A percentile compares a stretch with the other conserved stretches of the same genome.
Conservation (phyloP, 2,113 vertebrate species). For the Rafetus swinhoei region DNA sequence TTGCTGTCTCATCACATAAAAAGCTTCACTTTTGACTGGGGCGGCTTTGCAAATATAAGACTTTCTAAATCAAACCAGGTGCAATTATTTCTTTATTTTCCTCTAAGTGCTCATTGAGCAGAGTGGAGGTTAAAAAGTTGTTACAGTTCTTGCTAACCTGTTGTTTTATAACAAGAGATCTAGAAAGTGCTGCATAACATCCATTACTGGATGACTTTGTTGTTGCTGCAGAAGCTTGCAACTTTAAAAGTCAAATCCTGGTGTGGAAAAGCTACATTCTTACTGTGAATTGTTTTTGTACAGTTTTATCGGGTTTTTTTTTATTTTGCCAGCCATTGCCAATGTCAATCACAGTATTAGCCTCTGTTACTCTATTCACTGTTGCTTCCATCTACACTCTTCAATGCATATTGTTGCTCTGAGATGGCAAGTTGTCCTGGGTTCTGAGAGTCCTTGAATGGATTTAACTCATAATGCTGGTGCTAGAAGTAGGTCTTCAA, state of each 20-base stretch:
- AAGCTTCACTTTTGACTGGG: slow-evolving; percentile 81
- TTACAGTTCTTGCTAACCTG: slow-evolving; percentile 67
- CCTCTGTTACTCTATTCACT: slow-evolving; percentile 87
- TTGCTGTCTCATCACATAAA: slow-evolving; percentile 78
- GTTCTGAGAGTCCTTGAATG: slow-evolving; percentile 86
- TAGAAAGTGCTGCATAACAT: slow-evolving; percentile 70
- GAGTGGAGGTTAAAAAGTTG: slow-evolving; percentile 40
- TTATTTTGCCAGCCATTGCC: slow-evolving; percentile 87
- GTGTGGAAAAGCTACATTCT: slow-evolving; percentile 86
- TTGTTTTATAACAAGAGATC: slow-evolving; percentile 73
- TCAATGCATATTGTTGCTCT: slow-evolving; percentile 81
- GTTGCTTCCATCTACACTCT: slow-evolving; percentile 85
- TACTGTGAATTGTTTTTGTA: slow-evolving; percentile 97
- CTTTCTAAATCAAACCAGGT: slow-evolving; percentile 90
- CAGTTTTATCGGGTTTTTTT: slow-evolving; percentile 80
- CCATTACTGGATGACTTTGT: slow-evolving; percentile 78
- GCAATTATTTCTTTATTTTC: slow-evolving; percentile 82
- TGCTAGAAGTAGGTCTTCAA: slow-evolving; percentile 90
- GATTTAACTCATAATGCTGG: slow-evolving; percentile 87
- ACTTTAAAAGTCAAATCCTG: slow-evolving; percentile 82
- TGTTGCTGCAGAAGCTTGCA: too few species aligned
- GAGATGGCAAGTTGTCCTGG: slow-evolving; percentile 88
- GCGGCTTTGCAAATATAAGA: slow-evolving; percentile 87
- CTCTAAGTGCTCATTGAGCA: slow-evolving; percentile 72
- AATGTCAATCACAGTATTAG: slow-evolving; percentile 99